Evolutionary conservation across 1,140 invertebrate species (phyloP).

Genomic region (Cylas formicarius): DNA sequence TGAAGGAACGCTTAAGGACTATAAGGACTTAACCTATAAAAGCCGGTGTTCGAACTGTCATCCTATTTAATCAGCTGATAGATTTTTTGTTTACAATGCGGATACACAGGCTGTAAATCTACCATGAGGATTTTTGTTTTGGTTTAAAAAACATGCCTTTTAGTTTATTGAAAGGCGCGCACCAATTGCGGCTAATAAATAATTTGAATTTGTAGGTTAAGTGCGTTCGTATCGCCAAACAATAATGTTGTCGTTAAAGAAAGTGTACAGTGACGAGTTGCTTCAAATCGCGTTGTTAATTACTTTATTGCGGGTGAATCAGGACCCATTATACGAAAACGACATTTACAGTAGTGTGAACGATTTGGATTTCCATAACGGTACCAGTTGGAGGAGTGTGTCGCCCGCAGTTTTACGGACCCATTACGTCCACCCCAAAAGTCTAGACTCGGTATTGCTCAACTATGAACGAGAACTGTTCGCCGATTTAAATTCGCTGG

Average conservation of each 20-base stretch:
- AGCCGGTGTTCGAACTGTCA: slow-evolving; percentile 24
- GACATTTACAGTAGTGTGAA: slow-evolving; percentile 42
- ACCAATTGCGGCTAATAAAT: slow-evolving; percentile 5
- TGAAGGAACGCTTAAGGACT: background rate
- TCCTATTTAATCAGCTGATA: slow-evolving; percentile 24
- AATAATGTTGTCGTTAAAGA: slow-evolving; percentile 65
- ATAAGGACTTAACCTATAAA: slow-evolving; percentile 10
- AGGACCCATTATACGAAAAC: slow-evolving; percentile 58
- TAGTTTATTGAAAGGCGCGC: slow-evolving; percentile 2
- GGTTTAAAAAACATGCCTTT: slow-evolving; percentile 14
- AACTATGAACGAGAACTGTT: slow-evolving; percentile 68
- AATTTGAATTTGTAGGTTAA: slow-evolving; percentile 8
- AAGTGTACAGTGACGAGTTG: slow-evolving; percentile 69
- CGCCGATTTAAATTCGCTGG: slow-evolving; percentile 63
- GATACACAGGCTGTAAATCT: slow-evolving; percentile 1
- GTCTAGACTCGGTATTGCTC: slow-evolving; percentile 61
- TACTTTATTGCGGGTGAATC: slow-evolving; percentile 67
- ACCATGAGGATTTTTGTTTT: background rate
- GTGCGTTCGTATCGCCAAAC: slow-evolving; percentile 6
- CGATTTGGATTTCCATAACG: slow-evolving; percentile 54
- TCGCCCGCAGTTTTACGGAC: slow-evolving; percentile 47
- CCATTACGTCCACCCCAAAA: slow-evolving; percentile 63
- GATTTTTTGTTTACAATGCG: slow-evolving; percentile 19
- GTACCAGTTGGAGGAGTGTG: slow-evolving; percentile 54
- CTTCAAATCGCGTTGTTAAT: slow-evolving; percentile 70